Evolutionary conservation across 2,888 invertebrate genomes (phyloP).

Genomic region (Hanleya hanleyi): DNA sequence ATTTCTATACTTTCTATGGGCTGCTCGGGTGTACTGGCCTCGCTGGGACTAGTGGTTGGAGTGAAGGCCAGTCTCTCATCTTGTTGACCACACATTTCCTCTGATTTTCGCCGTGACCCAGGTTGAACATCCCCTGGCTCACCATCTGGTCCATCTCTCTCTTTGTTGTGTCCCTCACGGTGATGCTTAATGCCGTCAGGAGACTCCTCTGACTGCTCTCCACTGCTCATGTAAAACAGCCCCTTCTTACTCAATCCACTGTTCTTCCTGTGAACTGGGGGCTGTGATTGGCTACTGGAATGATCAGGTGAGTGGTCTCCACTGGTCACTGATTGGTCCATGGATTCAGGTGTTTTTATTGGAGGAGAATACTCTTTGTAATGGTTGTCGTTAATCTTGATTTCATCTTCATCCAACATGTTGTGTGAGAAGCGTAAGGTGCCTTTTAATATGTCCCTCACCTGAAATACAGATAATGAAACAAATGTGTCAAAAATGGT

Average conservation of each 20-base stretch:
- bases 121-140: neutral
- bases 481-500: no score
- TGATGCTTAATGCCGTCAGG: neutral
- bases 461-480: conserved; percentile 46
- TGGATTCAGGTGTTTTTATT: neutral
- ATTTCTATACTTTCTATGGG: conserved; percentile 21
- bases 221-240: conserved; percentile 64
- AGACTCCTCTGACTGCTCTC: conserved; percentile 48
- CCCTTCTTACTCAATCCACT: conserved; percentile 32
- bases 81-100: conserved; percentile 25
- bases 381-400: conserved; percentile 56
- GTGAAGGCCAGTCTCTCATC: conserved; percentile 33
- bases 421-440: conserved; percentile 63
- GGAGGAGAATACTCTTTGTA: conserved; percentile 47
- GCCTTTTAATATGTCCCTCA: conserved; percentile 70
- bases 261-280: neutral
- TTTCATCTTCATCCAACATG: conserved; percentile 58
- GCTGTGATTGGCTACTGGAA: neutral
- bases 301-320: conserved; percentile 17
- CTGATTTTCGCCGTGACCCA: neutral
- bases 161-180: neutral
- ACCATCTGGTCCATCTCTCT: neutral
- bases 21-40: conserved; percentile 22
- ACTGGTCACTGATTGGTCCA: conserved; percentile 10
- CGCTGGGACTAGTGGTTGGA: conserved; percentile 33